phyloP scores from a whole-genome alignment of 2,888 invertebrate genomes.

The Erebia ligea region DNA sequence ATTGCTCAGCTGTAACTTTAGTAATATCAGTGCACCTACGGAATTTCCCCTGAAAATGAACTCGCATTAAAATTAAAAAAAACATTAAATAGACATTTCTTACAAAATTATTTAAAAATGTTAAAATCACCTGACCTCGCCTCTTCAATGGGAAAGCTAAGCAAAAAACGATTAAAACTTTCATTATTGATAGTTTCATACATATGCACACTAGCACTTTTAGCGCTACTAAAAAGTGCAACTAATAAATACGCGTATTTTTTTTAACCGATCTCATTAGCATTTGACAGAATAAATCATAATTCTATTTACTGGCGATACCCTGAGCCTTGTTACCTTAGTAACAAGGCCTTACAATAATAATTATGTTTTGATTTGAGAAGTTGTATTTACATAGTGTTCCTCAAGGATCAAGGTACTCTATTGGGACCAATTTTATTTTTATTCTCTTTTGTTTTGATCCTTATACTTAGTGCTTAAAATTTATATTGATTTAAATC shows the following conservation, averaged over 20 bases:
- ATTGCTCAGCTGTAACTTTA: conserved; percentile 92
- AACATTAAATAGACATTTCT: neutral
- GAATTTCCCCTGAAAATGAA: conserved; percentile 94
- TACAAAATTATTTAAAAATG: conserved; percentile 4
- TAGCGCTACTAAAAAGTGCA: neutral
- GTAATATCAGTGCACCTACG: conserved; percentile 96
- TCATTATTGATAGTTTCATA: conserved; percentile 13
- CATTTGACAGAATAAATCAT: neutral
- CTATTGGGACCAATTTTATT: conserved; percentile 1
- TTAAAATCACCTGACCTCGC: conserved; percentile 59
- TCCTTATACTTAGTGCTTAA: neutral
- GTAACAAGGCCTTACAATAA: neutral
- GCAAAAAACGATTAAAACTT: conserved; percentile 40
- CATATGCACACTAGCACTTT: neutral
- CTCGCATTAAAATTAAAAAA: conserved; percentile 27
- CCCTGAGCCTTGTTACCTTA: neutral
- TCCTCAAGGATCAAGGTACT: neutral
- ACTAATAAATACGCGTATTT: neutral
- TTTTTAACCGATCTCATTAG: neutral
- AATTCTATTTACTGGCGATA: no score
- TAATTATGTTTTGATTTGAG: neutral
- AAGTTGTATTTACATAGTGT: neutral
- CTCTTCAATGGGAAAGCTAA: conserved; percentile 46
- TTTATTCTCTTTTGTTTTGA: neutral
- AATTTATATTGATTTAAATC: no score